phyloP scores from a whole-genome alignment of 23 tunicate genomes.

The Diplosoma virens region DNA sequence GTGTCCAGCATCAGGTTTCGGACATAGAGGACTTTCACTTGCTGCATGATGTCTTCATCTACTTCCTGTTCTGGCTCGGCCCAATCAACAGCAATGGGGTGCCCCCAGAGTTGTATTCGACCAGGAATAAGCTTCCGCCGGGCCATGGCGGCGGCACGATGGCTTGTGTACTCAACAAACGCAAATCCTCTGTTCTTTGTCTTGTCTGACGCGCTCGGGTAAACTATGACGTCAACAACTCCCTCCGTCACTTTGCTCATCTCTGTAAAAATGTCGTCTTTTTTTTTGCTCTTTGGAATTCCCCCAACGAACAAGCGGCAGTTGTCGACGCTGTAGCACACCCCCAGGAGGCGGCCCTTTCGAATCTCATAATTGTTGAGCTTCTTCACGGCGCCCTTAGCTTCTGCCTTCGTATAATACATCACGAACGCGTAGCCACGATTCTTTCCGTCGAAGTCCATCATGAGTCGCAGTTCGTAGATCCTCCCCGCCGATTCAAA shows the following conservation, averaged over 20 bases:
- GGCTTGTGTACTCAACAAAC: conserved; percentile 88
- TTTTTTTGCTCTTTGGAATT: conserved; percentile 90
- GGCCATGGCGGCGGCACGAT: conserved; percentile 97
- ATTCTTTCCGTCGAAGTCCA: conserved; percentile 98
- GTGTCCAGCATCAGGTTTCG: conserved; percentile 98
- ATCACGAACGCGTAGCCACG: conserved; percentile 98
- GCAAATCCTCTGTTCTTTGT: conserved; percentile 97
- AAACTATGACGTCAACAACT: conserved; percentile 92
- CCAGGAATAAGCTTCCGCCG: conserved; percentile 95
- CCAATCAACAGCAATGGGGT: conserved; percentile 99
- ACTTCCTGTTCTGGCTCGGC: conserved; percentile 99
- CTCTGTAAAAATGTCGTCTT: conserved; percentile 81
- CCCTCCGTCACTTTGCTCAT: conserved; percentile 92
- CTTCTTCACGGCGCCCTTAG: conserved; percentile 80
- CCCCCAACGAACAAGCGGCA: conserved; percentile 99
- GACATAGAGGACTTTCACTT: conserved; percentile 96
- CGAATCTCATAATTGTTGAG: conserved; percentile 93
- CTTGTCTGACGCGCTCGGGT: conserved; percentile 95
- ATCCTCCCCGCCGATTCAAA: conserved; percentile 70
- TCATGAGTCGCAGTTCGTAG: conserved; percentile 74
- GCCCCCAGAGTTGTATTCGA: conserved; percentile 99
- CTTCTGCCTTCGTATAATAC: conserved; percentile 64
- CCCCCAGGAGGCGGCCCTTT: conserved; percentile 94
- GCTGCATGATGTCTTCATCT: conserved; percentile 93
- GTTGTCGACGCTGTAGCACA: conserved; percentile 96